A percentile compares a stretch with the other conserved stretches of the same genome.
Evolutionary conservation across 2,888 invertebrate species (phyloP).

Genomic region (Dorcus hopei): DNA sequence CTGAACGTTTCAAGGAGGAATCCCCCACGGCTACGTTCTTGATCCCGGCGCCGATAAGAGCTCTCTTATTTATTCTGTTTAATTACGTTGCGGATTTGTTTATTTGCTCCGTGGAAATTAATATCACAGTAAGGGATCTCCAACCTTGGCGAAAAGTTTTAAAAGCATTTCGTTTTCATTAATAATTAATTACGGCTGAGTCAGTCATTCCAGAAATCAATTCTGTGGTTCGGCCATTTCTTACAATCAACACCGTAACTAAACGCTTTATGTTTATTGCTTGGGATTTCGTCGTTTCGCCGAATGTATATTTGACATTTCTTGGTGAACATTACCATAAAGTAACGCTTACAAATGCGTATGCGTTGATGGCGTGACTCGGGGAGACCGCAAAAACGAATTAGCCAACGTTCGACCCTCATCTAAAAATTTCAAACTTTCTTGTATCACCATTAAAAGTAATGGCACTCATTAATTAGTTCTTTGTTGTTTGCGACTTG

Average conservation of each 20-base stretch:
- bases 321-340: background rate
- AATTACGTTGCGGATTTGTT: background rate
- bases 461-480: constrained; percentile 25
- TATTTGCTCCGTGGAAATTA: background rate
- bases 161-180: too few species aligned
- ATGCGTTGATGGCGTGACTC: background rate
- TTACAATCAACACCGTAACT: too few species aligned
- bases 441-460: constrained; percentile 23
- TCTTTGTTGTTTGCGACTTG: constrained; percentile 14
- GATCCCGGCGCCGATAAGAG: background rate
- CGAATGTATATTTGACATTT: too few species aligned
- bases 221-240: too few species aligned
- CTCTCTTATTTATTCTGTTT: background rate
- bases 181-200: too few species aligned
- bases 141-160: too few species aligned
- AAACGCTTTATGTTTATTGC: too few species aligned
- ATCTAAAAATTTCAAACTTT: constrained; percentile 21
- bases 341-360: background rate
- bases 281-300: too few species aligned
- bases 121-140: too few species aligned
- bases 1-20: background rate
- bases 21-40: background rate
- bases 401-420: constrained; percentile 9
- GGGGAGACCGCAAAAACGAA: background rate
- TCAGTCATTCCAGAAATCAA: too few species aligned